These are phyloP conservation scores for Pitangus sulphuratus DNA, from an alignment of 2,797 vertebrate species.

Conservation along the genomic window DNA sequence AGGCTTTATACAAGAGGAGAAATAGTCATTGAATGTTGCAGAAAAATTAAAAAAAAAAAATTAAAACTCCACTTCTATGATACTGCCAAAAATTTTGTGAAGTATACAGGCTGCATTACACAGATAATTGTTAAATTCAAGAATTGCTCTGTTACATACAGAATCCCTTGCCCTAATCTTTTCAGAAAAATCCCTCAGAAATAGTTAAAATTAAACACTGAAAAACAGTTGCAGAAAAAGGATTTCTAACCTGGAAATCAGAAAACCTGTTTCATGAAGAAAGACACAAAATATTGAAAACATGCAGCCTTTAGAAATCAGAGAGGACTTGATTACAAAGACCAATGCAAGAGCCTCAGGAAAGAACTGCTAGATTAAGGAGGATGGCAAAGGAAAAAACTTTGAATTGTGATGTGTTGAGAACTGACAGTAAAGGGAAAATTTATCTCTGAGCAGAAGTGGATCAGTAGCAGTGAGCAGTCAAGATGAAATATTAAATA, in stretches of 20 bases:
- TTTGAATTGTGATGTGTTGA: neutral
- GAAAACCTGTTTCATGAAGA: neutral
- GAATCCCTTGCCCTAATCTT: neutral
- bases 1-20: neutral
- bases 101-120: neutral
- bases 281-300: neutral
- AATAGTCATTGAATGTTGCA: neutral
- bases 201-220: neutral
- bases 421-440: neutral
- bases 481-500: neutral
- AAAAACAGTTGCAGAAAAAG: neutral
- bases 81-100: neutral
- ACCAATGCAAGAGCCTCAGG: neutral
- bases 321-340: neutral
- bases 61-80: neutral
- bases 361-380: neutral
- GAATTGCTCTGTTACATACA: neutral
- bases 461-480: neutral
- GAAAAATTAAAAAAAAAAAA: neutral
- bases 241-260: neutral
- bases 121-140: neutral
- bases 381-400: neutral
- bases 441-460: neutral
- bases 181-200: neutral
- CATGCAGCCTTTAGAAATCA: neutral